Base-by-base conservation (phyloP, 2,113 vertebrate species). In the Poeciliopsis prolifica region DNA sequence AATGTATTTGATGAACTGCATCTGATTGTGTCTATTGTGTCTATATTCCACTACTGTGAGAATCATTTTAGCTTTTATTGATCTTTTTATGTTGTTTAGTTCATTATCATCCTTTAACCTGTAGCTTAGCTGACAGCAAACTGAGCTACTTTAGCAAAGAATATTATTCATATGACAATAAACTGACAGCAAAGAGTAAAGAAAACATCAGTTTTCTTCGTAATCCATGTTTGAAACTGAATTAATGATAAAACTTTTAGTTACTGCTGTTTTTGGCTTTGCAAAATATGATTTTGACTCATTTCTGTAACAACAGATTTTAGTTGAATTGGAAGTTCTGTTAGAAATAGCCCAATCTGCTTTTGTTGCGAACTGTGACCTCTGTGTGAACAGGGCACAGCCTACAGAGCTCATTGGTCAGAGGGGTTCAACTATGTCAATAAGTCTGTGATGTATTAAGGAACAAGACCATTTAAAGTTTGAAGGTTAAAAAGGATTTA, bases 401-500 rank as follows among this genome's bases (percentile, higher is more conserved):
- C 8, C 24, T 15, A 5, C 40, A 11, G 24, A 66, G 12, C 35
- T 42, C 9, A 40, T 3, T 42, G 35, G 15, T 28, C n/a, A 19
- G 14, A n/a, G 12, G 24, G 12, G 40, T 26, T 12, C 2, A 7
- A 17, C 24, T 11, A 17, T 15, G 35, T 40, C 35, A 42, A 26
- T 40, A 42, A 28, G 35, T 40, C 24, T 66, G 35, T 40, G 65
- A 66, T 40, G 33, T 65, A 28, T 42, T 66, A 40, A 13, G 26
- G 24, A 6, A 10, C 65, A 24, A 40, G 24, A 13, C 11, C 11
- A 15, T 42, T n/a, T 66, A 42, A 66, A 19, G 33, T 66, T 40
- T 66, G 24, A 66, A 66, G 24, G 65, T 66, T n/a, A 66, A n/a
- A 66, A 65, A 37, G 11, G 24, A 33, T 35, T 63, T 64, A 19